A percentile compares a stretch with the other conserved stretches of the same genome.
Evolutionary conservation across 2,888 invertebrate genomes (phyloP).

Genomic region (Odontothrips loti): DNA sequence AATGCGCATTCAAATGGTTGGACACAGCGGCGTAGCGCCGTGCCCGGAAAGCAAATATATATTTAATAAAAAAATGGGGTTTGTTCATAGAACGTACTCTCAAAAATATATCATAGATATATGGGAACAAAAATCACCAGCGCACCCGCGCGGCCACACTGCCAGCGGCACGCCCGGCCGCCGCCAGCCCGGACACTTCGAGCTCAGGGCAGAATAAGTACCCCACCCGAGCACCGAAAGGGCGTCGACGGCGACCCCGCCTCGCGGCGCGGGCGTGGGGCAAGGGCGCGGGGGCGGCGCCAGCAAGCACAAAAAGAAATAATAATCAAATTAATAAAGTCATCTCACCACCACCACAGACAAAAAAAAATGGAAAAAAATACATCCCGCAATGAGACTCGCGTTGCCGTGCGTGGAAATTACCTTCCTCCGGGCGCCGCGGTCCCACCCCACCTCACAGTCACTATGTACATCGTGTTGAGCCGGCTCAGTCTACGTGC

Average conservation of each 20-base stretch:
- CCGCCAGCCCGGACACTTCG: constrained; percentile 5
- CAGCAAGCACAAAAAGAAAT: constrained; percentile 46
- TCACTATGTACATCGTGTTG: neutral
- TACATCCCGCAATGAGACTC: neutral
- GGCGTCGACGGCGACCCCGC: constrained; percentile 33
- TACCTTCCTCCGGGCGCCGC: constrained; percentile 7
- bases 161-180: neutral
- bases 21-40: neutral
- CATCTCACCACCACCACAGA: neutral
- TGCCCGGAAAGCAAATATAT: neutral
- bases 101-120: constrained; percentile 96
- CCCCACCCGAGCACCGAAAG: constrained; percentile 33
- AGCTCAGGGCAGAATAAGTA: constrained; percentile 33
- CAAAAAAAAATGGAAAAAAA: neutral
- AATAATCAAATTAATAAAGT: neutral
- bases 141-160: constrained; percentile 42
- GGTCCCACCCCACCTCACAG: neutral
- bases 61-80: neutral
- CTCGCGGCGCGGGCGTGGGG: constrained; percentile 38
- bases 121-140: constrained; percentile 85
- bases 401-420: neutral
- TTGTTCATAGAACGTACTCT: constrained; percentile 94
- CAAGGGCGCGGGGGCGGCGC: constrained; percentile 30
- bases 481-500: neutral
- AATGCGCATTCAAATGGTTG: constrained; percentile 24